Percentiles rank a stretch among this genome's conserved stretches.
phyloP scores from a whole-genome alignment of 2,797 vertebrate genomes.

The Propithecus deckenii region DNA sequence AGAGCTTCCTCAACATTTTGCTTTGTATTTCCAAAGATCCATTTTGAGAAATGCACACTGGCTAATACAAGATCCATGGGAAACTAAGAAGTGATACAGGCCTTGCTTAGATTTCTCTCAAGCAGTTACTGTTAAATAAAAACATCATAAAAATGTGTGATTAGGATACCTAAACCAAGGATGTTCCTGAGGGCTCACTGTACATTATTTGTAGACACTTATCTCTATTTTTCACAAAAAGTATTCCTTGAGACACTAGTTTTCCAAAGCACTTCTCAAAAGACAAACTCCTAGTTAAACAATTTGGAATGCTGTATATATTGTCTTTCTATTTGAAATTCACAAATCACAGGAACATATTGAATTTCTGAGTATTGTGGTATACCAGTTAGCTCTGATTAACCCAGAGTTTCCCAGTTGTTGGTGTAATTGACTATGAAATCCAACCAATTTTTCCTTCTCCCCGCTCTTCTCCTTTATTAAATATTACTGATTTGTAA shows the following conservation, averaged over 20 bases:
- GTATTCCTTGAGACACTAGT: not conserved
- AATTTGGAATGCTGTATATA: not conserved
- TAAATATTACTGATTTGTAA: not conserved
- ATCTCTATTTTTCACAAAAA: not conserved
- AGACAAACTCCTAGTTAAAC: not conserved
- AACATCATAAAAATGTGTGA: too few species aligned
- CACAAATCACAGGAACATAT: not conserved
- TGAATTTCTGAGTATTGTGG: not conserved
- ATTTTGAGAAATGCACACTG: constrained; percentile 28
- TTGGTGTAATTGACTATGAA: not conserved
- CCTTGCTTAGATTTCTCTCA: not conserved
- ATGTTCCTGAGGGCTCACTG: too few species aligned
- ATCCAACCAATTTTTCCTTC: not conserved
- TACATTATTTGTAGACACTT: too few species aligned
- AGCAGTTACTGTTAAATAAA: too few species aligned
- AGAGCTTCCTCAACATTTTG: not conserved
- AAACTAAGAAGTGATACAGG: not conserved
- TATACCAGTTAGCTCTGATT: not conserved
- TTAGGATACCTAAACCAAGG: too few species aligned
- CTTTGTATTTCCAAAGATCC: constrained; percentile 35
- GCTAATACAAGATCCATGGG: not conserved
- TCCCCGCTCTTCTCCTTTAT: not conserved
- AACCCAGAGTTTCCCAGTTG: not conserved
- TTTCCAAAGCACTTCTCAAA: not conserved
- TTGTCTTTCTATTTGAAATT: not conserved